phyloP scores from a whole-genome alignment of 2,888 invertebrate genomes.

The Calameuta idolon region DNA sequence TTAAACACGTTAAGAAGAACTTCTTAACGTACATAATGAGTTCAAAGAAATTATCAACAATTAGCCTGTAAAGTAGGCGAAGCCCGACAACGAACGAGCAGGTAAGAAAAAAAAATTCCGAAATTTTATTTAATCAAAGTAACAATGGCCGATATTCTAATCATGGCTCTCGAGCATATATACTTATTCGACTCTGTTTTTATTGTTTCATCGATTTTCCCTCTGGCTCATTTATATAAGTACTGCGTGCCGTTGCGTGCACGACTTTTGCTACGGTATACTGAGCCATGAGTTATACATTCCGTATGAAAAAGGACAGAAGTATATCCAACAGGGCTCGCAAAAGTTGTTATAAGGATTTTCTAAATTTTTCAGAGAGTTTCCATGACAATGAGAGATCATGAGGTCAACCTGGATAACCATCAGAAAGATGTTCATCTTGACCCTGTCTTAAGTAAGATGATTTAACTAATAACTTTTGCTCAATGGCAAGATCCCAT shows the following conservation, averaged over 20 bases:
- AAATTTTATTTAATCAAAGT: neutral
- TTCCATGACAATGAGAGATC: neutral
- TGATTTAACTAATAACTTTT: neutral
- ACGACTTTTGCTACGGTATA: neutral
- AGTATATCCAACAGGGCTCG: neutral
- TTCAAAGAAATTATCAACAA: conserved; percentile 48
- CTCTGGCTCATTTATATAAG: neutral
- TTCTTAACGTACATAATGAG: conserved; percentile 47
- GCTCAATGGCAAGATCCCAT: neutral
- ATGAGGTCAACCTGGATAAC: neutral
- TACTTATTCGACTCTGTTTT: neutral
- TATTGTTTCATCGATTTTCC: conserved; percentile 1
- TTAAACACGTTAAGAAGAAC: conserved; percentile 47
- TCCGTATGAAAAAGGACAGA: neutral
- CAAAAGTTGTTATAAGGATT: neutral
- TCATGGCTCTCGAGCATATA: neutral
- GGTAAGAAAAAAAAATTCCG: neutral
- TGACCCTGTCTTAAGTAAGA: neutral
- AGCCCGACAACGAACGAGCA: conserved; percentile 3
- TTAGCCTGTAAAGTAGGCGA: conserved; percentile 22
- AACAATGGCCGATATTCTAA: neutral
- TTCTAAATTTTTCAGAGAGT: neutral
- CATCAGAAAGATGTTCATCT: neutral
- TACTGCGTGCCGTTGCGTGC: neutral
- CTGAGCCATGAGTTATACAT: neutral